Base-by-base conservation (phyloP, 2,888 invertebrate species). In the Schizotus pectinicornis region DNA sequence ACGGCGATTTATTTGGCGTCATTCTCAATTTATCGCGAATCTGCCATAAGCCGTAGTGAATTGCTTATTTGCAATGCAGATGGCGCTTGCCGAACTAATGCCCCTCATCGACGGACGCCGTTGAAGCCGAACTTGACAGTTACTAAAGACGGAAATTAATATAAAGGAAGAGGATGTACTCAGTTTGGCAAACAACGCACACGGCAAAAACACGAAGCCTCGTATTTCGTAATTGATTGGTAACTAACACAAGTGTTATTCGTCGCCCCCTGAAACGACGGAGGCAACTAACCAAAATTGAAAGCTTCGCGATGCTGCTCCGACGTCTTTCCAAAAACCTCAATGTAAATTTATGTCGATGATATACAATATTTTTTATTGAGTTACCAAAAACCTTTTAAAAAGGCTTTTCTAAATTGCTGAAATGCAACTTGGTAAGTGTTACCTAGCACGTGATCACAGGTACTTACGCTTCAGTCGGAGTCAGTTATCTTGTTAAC, bases 51-150 rank as follows among this genome's bases (percentile, higher is more conserved):
- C 73, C 72, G 62, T 59, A 63, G 64, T 72, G 74, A 72, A 74
- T 74, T 72, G 73, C 74, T 72, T 68, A 76, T 76, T 76, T 75
- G 76, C 76, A 76, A 73, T 76, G 72, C 75, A 75, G 73, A 76
- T 75, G 71, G 64, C 65, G 63, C 64, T 65, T 65, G 64, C 58
- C 67, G 63, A 55, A 56, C 62, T 67, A 65, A 68, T 64, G 62
- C 65, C 60, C 63, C 63, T 67, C 63, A 60, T 62, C 58, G 62
- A 60, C 63, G 67, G 61, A 63, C 63, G 67, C 61, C 63, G 62
- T 64, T 70, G 71, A 70, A 72, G 72, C 67, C 65, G 67, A 53
- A 63, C 69, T 59, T 70, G 74, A 74, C 73, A 74, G 70, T 71
- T 71, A 75, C 75, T 73, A 74, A 76, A 68, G 71, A 73, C 70